A percentile compares a stretch with the other conserved stretches of the same genome.
Conservation (phyloP, 2,888 invertebrate genomes). For the Clunio marinus region DNA sequence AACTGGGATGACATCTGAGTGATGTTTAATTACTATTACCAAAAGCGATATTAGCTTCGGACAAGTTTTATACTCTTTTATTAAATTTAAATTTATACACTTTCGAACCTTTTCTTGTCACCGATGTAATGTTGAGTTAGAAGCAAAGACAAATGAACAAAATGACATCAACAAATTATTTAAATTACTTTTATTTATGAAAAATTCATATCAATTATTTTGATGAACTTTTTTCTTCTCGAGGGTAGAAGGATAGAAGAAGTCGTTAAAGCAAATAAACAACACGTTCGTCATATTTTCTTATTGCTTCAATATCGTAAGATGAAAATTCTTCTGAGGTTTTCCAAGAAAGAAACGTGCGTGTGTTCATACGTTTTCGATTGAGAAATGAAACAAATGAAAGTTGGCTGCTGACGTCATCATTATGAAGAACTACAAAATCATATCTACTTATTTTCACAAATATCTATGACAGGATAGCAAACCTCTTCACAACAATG, state of each 20-base stretch:
- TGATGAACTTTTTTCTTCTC: not conserved
- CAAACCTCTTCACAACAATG: no score
- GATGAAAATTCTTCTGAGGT: no score
- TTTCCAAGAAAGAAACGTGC: no score
- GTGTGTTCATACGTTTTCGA: no score
- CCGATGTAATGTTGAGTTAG: not conserved
- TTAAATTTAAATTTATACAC: no score
- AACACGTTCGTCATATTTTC: not conserved
- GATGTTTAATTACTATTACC: conserved; percentile 25
- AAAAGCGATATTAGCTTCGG: conserved; percentile 1
- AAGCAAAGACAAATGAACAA: not conserved
- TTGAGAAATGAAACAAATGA: no score
- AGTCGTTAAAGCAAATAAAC: not conserved
- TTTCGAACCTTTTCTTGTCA: not conserved
- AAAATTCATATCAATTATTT: conserved; percentile 33
- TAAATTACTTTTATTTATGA: conserved; percentile 23
- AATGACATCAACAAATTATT: conserved; percentile 16
- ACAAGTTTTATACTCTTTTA: not conserved
- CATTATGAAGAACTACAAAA: no score
- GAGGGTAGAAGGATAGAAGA: not conserved
- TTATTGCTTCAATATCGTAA: no score
- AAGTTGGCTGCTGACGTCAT: no score
- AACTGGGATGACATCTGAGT: conserved; percentile 6
- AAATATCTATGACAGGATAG: no score
- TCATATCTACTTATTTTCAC: no score